Evolutionary conservation across 1,140 invertebrate genomes (phyloP).

Genomic region (Zeugodacus cucurbitae): DNA sequence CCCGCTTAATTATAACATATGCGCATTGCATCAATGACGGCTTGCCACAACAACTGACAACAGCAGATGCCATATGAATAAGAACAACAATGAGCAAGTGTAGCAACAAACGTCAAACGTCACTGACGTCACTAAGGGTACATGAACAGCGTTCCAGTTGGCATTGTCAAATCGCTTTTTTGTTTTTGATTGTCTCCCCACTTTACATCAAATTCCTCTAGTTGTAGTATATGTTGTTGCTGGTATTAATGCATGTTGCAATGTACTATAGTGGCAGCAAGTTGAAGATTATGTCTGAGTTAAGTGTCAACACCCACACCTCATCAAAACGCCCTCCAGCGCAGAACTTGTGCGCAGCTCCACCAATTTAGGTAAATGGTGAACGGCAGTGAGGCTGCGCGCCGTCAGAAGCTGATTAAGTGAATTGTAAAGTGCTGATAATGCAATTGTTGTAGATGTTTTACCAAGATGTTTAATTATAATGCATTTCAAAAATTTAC

Average conservation of each 20-base stretch:
- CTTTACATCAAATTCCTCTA: background rate
- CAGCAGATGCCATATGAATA: background rate
- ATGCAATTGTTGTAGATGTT: background rate
- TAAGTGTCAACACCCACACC: slow-evolving; percentile 13
- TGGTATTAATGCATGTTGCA: slow-evolving; percentile 18
- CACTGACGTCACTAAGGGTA: background rate
- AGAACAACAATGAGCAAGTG: background rate
- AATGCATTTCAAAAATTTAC: background rate
- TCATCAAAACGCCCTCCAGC: background rate
- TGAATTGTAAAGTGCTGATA: background rate
- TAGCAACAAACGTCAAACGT: background rate
- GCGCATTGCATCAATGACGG: background rate
- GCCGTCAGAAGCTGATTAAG: background rate
- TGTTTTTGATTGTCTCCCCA: background rate
- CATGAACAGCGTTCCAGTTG: background rate
- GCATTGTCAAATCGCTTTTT: background rate
- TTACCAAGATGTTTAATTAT: background rate
- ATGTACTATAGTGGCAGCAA: background rate
- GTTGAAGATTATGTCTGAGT: slow-evolving; percentile 10
- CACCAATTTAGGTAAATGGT: background rate
- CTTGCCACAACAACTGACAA: background rate
- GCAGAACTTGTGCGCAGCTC: background rate
- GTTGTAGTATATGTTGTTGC: background rate
- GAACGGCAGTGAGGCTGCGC: background rate
- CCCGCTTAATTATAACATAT: background rate